phyloP scores from a whole-genome alignment of 35 echinoderm and acorn worm genomes.

The Lytechinus pictus region DNA sequence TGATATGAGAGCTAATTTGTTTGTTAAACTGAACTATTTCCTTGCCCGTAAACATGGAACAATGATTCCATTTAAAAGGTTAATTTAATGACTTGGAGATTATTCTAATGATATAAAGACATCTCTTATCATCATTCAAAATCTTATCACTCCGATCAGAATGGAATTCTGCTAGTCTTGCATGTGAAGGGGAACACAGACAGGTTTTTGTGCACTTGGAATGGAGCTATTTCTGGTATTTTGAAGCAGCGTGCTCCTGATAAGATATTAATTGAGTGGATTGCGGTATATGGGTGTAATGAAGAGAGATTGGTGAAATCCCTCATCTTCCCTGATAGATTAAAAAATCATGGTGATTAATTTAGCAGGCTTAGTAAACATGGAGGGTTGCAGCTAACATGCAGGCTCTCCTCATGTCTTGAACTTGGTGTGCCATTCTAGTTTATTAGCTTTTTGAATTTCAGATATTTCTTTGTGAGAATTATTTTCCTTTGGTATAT shows the following conservation, averaged over 20 bases:
- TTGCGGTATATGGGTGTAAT: not conserved
- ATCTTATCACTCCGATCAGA: not conserved
- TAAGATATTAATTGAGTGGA: conserved; percentile 8
- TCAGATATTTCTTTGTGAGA: no score
- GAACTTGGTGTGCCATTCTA: not conserved
- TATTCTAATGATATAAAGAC: not conserved
- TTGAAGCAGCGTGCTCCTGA: not conserved
- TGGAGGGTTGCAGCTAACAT: not conserved
- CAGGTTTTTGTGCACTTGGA: not conserved
- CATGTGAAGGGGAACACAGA: not conserved
- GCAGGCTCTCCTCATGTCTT: not conserved
- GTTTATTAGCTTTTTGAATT: no score
- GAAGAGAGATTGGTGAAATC: not conserved
- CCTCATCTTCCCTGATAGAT: not conserved
- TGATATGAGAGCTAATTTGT: not conserved
- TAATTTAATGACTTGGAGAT: not conserved
- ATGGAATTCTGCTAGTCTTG: not conserved
- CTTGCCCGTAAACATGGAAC: not conserved
- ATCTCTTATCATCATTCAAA: not conserved
- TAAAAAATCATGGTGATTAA: not conserved
- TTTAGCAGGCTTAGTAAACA: not conserved
- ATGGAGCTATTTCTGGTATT: not conserved
- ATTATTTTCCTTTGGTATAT: no score
- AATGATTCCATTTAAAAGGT: not conserved
- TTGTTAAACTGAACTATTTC: not conserved